phyloP scores from a whole-genome alignment of 2,797 vertebrate species.

The Rhinella marina region DNA sequence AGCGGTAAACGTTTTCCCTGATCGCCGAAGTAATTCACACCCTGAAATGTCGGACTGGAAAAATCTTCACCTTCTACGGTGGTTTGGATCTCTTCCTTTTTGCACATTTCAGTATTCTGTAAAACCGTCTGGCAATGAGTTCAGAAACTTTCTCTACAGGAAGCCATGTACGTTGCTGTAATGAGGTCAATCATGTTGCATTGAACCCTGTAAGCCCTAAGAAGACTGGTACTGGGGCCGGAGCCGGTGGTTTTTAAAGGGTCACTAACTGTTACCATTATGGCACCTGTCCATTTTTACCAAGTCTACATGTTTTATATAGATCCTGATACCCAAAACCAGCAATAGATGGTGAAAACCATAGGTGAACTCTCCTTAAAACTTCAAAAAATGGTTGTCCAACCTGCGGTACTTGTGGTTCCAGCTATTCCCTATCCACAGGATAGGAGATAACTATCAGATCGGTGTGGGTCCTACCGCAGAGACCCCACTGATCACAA shows the following conservation, averaged over 20 bases:
- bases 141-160: neutral
- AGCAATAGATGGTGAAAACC: no score
- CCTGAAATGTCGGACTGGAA: conserved; percentile 7
- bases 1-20: conserved; percentile 3
- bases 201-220: neutral
- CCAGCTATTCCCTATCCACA: no score
- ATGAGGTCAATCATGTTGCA: neutral
- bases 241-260: neutral
- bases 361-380: no score
- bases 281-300: no score
- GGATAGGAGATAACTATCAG: no score
- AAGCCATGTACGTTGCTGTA: neutral
- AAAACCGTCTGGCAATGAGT: neutral
- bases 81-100: neutral
- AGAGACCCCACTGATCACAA: no score
- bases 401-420: no score
- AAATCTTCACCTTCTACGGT: neutral
- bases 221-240: neutral
- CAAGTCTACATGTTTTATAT: no score
- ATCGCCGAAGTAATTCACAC: conserved; percentile 36
- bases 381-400: no score
- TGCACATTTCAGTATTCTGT: neutral
- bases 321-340: no score
- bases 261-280: no score
- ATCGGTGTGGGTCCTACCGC: no score